Evolutionary conservation across 2,113 vertebrate species (phyloP), one percentile per base, ranked within the genome.

Genomic region (Dolichotis patagonum): DNA sequence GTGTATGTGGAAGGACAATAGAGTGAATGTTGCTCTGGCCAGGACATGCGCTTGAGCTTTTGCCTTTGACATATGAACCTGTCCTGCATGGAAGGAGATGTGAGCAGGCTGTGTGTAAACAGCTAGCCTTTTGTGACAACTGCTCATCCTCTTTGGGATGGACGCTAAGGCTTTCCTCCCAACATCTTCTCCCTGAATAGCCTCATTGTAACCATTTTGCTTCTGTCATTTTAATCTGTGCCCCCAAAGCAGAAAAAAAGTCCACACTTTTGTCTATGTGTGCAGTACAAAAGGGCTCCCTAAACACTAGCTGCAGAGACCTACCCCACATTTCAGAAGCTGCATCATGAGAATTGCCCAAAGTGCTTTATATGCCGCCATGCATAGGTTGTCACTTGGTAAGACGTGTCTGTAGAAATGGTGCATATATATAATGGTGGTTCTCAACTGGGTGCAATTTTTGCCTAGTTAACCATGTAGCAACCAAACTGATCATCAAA

Each of bases 141-240:
- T 16, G 65, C 80, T 93, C 95, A 84, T 95, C 97, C 80, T 94
- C 91, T 86, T 91, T 87, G 93, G 73, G 63, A 24, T 32, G 86
- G 95, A 95, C 96, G 93, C 94, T 96, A 96, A 81, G 93, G 69
- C 80, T 73, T 91, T 87, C 86, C 54, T 89, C 62, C 58, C 86
- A 81, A 85, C 85, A 78, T 91, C 89, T 96, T 69, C 46, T 81
- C 91, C 82, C 95, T 96, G 91, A 97, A 97, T 97, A 58, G 91
- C 26, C 65, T 77, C 65, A 92, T 49, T 96, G 89, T 96, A 69
- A 88, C 86, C 91, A 87, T 84, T 67, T 71, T 60, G 60, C 83
- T 43, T 54, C 75, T 65, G 82, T 84, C 73, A 89, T 88, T 97
- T 96, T 92, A 88, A 89, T 97, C 88, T 71, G 52, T 85, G 75